Conservation (phyloP, 2,797 vertebrate species). For the Merluccius polli region DNA sequence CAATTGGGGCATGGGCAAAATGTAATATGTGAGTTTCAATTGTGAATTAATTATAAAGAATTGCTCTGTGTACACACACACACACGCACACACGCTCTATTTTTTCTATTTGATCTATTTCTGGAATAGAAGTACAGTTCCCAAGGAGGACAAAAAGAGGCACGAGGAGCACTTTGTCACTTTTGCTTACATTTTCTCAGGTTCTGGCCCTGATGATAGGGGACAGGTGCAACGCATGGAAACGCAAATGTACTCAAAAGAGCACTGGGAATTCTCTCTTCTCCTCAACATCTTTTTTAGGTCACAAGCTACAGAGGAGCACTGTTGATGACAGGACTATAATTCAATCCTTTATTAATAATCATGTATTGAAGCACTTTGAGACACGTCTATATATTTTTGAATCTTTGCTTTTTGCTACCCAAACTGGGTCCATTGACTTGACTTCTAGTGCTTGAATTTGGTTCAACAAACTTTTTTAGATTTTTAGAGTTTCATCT, state of each 20-base stretch:
- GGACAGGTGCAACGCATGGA: constrained; percentile 22
- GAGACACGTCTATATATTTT: no score
- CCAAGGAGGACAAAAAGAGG: constrained; percentile 10
- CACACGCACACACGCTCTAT: not conserved
- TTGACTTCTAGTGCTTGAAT: no score
- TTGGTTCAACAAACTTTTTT: not conserved
- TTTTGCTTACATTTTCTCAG: constrained; percentile 30
- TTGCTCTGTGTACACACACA: not conserved
- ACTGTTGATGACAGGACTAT: not conserved
- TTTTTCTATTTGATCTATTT: not conserved
- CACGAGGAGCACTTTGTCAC: constrained; percentile 33
- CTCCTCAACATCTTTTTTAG: not conserved
- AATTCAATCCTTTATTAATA: not conserved
- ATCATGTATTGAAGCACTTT: no score
- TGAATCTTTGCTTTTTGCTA: no score
- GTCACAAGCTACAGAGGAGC: not conserved
- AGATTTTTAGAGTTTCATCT: not conserved
- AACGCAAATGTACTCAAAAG: constrained; percentile 22
- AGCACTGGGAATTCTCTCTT: not conserved
- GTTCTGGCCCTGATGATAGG: constrained; percentile 13
- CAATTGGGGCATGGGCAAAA: not conserved
- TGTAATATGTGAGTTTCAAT: not conserved
- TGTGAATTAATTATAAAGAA: not conserved
- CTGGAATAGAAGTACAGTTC: constrained; percentile 21
- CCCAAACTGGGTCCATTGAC: no score